A percentile compares a stretch with the other conserved stretches of the same genome.
Evolutionary conservation across 2,113 vertebrate species (phyloP).

Genomic region (Halichoeres trimaculatus): DNA sequence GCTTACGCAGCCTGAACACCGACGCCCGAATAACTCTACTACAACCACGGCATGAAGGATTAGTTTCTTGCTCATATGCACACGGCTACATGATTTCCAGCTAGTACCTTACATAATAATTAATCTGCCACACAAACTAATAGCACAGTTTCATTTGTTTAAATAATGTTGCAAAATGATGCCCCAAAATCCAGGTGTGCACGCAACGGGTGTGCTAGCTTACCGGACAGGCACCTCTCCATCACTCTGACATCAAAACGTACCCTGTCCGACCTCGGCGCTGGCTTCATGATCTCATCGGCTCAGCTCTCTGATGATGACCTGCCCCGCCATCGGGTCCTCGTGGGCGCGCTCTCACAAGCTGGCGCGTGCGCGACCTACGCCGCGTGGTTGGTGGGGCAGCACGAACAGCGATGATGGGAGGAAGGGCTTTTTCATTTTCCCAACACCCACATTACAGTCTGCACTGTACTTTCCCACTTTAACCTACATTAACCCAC

Average conservation of each 20-base stretch:
- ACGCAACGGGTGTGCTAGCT: conserved; percentile 3
- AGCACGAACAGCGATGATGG: conserved; percentile 45
- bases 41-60: conserved; percentile 65
- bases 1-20: conserved; percentile 31
- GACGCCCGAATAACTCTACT: conserved; percentile 61
- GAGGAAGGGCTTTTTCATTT: conserved; percentile 3
- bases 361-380: conserved; percentile 58
- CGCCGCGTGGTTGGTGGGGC: conserved; percentile 22
- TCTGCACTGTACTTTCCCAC: neutral
- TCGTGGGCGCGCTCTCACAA: conserved; percentile 66
- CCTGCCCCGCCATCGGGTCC: conserved; percentile 74
- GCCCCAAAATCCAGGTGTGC: conserved; percentile 30
- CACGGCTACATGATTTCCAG: conserved; percentile 70
- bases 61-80: conserved; percentile 73
- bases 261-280: conserved; percentile 57
- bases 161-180: conserved; percentile 1
- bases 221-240: conserved; percentile 64
- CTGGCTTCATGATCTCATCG: conserved; percentile 73
- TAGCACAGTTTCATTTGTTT: conserved; percentile 39
- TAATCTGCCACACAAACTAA: conserved; percentile 67
- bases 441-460: conserved; percentile 7
- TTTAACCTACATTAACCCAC: neutral
- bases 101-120: conserved; percentile 77
- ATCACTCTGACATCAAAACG: conserved; percentile 54
- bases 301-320: conserved; percentile 64